Base-by-base conservation (phyloP, 1,140 invertebrate genomes). In the Drosophila sechellia region DNA sequence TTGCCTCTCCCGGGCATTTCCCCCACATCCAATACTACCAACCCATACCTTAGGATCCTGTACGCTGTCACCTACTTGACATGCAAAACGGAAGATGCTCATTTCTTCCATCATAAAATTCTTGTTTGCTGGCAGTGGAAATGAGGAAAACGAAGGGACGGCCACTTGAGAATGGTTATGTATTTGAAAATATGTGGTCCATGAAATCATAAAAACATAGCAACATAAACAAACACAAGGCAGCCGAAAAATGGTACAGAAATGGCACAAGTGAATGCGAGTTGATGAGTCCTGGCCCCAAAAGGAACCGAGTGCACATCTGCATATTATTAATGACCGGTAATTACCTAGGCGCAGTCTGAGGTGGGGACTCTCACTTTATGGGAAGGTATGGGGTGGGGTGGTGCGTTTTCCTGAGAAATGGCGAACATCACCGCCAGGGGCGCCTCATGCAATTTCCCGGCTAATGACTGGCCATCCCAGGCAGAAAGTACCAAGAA, bases 311-410 rank as follows among this genome's bases (percentile, higher is more conserved):
- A 58, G 56, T 52, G 71, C 84, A 72, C 83, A 87, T 87, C 83
- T 87, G 83, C 83, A 87, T 87, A 87, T 87, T 87, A 87, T 87
- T 87, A 87, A 87, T 89, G 83, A 73, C 84, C 83, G 84, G 83
- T 87, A 87, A 87, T 87, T 87, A 87, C 83, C 83, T 73, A 72
- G 65, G 45, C 56, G 46, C 61, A 48, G 61, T 35, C 55, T 57
- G 58, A 76, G 65, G 27, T 54, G 35, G 43, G 20, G 20, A 45
- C 37, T 68, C 31, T 6, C n/a, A 15, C 39, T 42, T 42, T 46
- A 39, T 39, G 37, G 4, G 37, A 2, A 3, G 12, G 37, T 0
- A 34, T 39, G 37, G 37, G 3, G 3, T 13, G 37, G 37, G 17
- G n/a, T 27, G 49, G 10, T 3, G 42, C 5, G 37, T 42, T 52